A percentile compares a stretch with the other conserved stretches of the same genome.
Conservation (phyloP, 2,888 invertebrate species). For the Drymonia ruficornis region DNA sequence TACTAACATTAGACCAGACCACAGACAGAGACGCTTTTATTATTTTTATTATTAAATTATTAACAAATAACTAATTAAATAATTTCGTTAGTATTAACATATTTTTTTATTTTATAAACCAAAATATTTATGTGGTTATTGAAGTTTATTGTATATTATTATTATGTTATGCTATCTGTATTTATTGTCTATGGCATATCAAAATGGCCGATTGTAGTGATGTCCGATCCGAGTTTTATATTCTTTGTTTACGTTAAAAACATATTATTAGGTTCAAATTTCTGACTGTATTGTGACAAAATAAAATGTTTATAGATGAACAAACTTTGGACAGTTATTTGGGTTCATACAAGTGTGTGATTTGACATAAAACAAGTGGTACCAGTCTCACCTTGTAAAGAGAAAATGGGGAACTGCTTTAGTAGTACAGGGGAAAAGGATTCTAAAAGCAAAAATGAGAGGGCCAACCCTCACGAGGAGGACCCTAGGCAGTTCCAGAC, state of each 20-base stretch:
- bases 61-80: too few species aligned
- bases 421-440: slow-evolving; percentile 90
- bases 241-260: slow-evolving; percentile 83
- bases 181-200: slow-evolving; percentile 72
- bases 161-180: slow-evolving; percentile 20
- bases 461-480: slow-evolving; percentile 82
- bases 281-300: slow-evolving; percentile 71
- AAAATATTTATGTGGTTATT: too few species aligned
- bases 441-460: slow-evolving; percentile 85
- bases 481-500: slow-evolving; percentile 83
- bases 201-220: slow-evolving; percentile 81
- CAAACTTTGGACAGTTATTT: slow-evolving; percentile 71
- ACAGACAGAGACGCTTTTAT: too few species aligned
- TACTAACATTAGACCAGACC: too few species aligned
- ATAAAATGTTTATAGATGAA: slow-evolving; percentile 79
- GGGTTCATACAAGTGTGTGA: slow-evolving; percentile 76
- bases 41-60: too few species aligned
- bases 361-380: slow-evolving; percentile 78
- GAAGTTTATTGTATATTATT: too few species aligned
- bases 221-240: slow-evolving; percentile 76
- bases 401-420: slow-evolving; percentile 94
- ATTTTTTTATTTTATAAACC: background rate
- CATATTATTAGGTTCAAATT: slow-evolving; percentile 62
- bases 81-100: too few species aligned
- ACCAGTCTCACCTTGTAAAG: slow-evolving; percentile 83